Base-by-base conservation (phyloP, 30 jellyfish, hydroid and myxozoan species). In the Hydractinia symbiolongicarpus region DNA sequence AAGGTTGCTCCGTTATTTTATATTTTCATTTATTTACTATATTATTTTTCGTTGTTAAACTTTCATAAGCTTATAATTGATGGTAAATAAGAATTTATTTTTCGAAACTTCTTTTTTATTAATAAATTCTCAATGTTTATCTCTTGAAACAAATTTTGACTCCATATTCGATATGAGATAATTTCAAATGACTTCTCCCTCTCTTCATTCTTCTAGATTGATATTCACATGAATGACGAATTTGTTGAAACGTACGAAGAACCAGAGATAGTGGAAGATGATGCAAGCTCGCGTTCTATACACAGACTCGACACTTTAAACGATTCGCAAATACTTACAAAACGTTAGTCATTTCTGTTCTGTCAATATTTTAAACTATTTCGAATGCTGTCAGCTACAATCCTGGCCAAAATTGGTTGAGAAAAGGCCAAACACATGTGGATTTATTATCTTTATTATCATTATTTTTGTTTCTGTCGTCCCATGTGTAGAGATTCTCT, bases 211-310 rank as follows among this genome's bases (percentile, higher is more conserved):
- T 77, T 52, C 30, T 49, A 88, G 74, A 67, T 88, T 11, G 88
- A 82, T 75, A 82, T 88, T 57, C 64, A 75, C 64, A 76, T 88
- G 93, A 88, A 88, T 68, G 96, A 93, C 11, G 89, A 81, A 62
- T 53, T 76, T 49, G 86, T 83, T 8, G 96, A 88, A 87, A 88
- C 81, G 52, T 88, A 80, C 77, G 54, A 77, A 16, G 79, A 62
- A 50, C 89, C 87, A 10, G 44, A 61, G 51, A 64, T 62, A 40
- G 54, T 49, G 61, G 69, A 50, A 10, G 44, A 30, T 30, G 44
- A 30, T 2, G 8, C 15, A 66, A 66, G 21, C 21, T 16, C 61
- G 13, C 69, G 51, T 49, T 50, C 83, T 40, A 5, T 11, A 74
- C 51, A 5, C 51, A 53, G 51, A 67, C 8, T 30, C 51, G 54